phyloP scores from a whole-genome alignment of 2,113 vertebrate species.

The Mohoua ochrocephala region DNA sequence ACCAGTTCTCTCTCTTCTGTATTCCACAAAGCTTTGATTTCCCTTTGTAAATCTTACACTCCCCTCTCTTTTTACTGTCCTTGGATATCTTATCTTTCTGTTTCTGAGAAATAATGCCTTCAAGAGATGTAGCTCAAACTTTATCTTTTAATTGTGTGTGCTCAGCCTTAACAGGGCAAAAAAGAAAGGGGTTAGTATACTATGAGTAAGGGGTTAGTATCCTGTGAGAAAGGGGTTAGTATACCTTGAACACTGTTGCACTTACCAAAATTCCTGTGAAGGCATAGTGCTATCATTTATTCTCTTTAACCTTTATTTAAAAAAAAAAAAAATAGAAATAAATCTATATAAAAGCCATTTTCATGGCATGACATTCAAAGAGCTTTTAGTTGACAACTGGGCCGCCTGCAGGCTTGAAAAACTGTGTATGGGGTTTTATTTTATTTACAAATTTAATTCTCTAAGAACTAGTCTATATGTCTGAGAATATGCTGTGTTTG shows the following conservation, averaged over 20 bases:
- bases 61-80: background rate
- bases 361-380: background rate
- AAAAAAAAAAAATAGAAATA: background rate
- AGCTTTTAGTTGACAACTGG: background rate
- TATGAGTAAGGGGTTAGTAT: background rate
- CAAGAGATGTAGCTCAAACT: slow-evolving; percentile 7
- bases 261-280: background rate
- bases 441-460: slow-evolving; percentile 8
- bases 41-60: background rate
- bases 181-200: background rate
- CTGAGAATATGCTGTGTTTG: background rate
- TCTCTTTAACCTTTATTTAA: background rate
- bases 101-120: background rate
- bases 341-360: slow-evolving; percentile 17
- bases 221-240: background rate
- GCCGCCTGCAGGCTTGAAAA: background rate
- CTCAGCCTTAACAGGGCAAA: background rate
- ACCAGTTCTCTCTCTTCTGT: background rate
- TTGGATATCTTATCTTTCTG: slow-evolving; percentile 17
- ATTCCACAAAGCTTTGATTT: slow-evolving; percentile 4
- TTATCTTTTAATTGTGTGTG: slow-evolving; percentile 5
- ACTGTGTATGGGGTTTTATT: background rate
- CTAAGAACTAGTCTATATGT: background rate
- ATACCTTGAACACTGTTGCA: background rate
- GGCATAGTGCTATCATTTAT: background rate